phyloP scores from a whole-genome alignment of 2,797 vertebrate species.

The Chelidonichthys spinosus region DNA sequence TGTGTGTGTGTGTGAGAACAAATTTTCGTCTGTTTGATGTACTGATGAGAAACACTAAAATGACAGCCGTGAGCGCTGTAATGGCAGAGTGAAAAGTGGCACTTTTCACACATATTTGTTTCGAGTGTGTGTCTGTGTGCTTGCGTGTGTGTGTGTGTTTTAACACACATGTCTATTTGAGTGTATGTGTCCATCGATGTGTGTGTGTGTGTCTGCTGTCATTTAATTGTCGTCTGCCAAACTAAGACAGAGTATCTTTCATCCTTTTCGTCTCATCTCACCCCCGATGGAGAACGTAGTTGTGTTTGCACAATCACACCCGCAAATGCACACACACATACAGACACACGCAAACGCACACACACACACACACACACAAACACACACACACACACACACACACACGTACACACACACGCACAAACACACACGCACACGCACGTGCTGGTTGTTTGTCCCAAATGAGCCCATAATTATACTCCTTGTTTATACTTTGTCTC shows the following conservation, averaged over 20 bases:
- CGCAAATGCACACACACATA: constrained; percentile 3
- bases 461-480: constrained; percentile 73
- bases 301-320: constrained; percentile 29
- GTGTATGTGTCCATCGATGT: constrained; percentile 31
- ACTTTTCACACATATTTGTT: constrained; percentile 78
- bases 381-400: constrained; percentile 24
- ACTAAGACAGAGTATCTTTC: constrained; percentile 74
- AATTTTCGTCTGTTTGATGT: constrained; percentile 69
- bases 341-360: constrained; percentile 9
- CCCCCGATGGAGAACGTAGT: constrained; percentile 59
- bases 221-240: constrained; percentile 76
- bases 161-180: constrained; percentile 24
- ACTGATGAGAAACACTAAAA: constrained; percentile 75
- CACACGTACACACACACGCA: constrained; percentile 18
- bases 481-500: constrained; percentile 78
- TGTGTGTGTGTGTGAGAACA: constrained; percentile 36
- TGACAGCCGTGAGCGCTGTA: constrained; percentile 77
- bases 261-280: constrained; percentile 72
- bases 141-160: background rate
- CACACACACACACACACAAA: constrained; percentile 10
- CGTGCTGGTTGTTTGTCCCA: constrained; percentile 68
- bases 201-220: constrained; percentile 54
- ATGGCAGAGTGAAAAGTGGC: constrained; percentile 76
- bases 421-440: constrained; percentile 18
- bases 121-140: constrained; percentile 41